Evolutionary conservation across 2,888 invertebrate species (phyloP), one percentile per base, ranked within the genome.

Genomic region (Bibio marci): DNA sequence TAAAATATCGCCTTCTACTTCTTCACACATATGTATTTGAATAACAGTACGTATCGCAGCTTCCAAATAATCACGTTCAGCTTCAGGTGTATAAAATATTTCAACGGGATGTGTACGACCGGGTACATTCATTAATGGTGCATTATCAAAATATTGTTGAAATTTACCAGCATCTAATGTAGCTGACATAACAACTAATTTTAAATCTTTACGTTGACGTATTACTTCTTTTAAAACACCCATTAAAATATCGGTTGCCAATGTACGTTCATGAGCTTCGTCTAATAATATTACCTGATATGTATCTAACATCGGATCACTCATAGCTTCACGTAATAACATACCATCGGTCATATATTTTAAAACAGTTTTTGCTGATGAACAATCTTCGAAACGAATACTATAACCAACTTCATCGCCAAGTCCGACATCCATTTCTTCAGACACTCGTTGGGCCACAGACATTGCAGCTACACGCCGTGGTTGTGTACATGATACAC

Each of bases 271-370:
- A 64, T 99, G 98, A 53, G 98, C 98, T 58, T 99, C 98, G 52
- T 99, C 98, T 32, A 99, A 76, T 39, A 99, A 64, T 30, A 95
- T 82, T 3, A 94, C 94, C 55, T 94, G 82, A 62, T 99, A 99
- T 11, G 80, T 77, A 49, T 97, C 95, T 7, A 99, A 64, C 78
- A 97, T 85, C 0, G 98, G 97, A 60, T 97, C 95, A 0, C 92
- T 94, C 98, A 99, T 98, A 0, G 92, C 97, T 67, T 99, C 98
- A 44, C 98, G 69, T 26, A 99, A 66, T 59, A 99, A 73, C 98
- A 99, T 98, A 87, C 98, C 98, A 53, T 98, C 97, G 12, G 98
- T 98, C 91, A 97, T 91, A 59, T 98, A 97, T 55, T 98, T 98
- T 2, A 98, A 68, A 22, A 94, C 70, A 0, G 97, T 98, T 55